These are phyloP conservation scores for Oikopleura vanhoeffeni DNA, from an alignment of 23 tunicate genomes.

Conservation along the genomic window DNA sequence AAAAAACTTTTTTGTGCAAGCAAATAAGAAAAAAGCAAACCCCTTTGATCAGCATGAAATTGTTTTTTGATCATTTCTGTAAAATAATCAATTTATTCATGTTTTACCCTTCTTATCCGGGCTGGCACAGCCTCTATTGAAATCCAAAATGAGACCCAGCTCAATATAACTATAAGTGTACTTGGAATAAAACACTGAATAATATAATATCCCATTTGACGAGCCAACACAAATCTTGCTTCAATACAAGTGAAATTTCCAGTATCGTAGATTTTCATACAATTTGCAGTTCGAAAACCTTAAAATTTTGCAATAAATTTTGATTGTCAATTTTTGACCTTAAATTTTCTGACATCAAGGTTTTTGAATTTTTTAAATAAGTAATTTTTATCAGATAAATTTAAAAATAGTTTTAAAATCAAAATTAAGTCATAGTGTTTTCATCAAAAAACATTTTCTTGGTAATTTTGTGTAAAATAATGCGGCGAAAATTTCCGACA, in stretches of 20 bases:
- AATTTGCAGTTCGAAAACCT: background rate
- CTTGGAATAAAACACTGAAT: background rate
- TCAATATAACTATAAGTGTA: background rate
- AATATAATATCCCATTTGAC: conserved; percentile 13
- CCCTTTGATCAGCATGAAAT: no score
- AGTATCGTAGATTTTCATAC: conserved; percentile 9
- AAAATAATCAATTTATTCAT: background rate
- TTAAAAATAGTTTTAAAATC: no score
- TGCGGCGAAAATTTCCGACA: no score
- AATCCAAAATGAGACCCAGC: conserved; percentile 14
- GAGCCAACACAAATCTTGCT: background rate
- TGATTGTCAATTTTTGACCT: background rate
- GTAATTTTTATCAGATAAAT: no score
- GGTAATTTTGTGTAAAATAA: no score
- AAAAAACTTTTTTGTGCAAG: no score
- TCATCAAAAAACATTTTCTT: no score
- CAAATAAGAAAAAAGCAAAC: no score
- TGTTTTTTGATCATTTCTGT: no score
- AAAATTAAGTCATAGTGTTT: no score
- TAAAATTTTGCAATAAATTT: background rate
- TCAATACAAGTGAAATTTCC: conserved; percentile 15
- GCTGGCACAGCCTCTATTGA: conserved; percentile 11
- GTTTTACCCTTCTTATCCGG: background rate
- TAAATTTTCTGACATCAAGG: no score
- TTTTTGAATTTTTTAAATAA: no score